Conservation (phyloP, 2,888 invertebrate species). For the Drosophila neonasuta region DNA sequence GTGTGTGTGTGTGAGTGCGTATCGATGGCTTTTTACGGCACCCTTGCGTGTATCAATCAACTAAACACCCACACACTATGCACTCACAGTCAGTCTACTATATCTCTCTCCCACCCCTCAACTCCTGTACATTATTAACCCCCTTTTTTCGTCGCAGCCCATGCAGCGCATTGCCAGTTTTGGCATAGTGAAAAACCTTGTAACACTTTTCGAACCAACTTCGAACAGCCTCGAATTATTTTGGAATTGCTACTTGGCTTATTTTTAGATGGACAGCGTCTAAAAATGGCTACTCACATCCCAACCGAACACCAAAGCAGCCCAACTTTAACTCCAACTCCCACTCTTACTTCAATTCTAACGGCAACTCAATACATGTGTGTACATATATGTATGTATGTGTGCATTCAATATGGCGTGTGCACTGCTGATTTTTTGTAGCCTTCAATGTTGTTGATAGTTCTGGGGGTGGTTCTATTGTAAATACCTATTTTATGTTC, state of each 20-base stretch:
- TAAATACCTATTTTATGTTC: conserved; percentile 71
- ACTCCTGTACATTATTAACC: background rate
- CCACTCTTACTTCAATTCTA: conserved; percentile 30
- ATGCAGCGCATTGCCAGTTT: conserved; percentile 43
- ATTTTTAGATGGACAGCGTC: conserved; percentile 69
- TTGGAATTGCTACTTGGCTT: conserved; percentile 51
- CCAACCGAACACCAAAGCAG: background rate
- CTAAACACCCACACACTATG: conserved; percentile 55
- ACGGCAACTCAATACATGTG: conserved; percentile 39
- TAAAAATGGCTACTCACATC: conserved; percentile 71
- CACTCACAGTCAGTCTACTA: background rate
- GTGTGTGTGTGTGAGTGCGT: conserved; percentile 11
- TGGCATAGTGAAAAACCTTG: conserved; percentile 73
- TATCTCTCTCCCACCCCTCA: background rate
- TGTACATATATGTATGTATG: background rate
- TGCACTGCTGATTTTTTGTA: conserved; percentile 41
- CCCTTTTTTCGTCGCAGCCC: conserved; percentile 25
- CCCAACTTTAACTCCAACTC: conserved; percentile 12
- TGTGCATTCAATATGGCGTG: conserved; percentile 63
- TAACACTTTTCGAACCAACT: conserved; percentile 63
- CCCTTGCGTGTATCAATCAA: conserved; percentile 62
- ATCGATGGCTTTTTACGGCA: conserved; percentile 45
- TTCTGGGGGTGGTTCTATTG: conserved; percentile 51
- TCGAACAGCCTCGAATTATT: conserved; percentile 48
- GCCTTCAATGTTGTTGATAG: conserved; percentile 37